phyloP scores from a whole-genome alignment of 2,888 invertebrate species.

The Dynastes hyllus region DNA sequence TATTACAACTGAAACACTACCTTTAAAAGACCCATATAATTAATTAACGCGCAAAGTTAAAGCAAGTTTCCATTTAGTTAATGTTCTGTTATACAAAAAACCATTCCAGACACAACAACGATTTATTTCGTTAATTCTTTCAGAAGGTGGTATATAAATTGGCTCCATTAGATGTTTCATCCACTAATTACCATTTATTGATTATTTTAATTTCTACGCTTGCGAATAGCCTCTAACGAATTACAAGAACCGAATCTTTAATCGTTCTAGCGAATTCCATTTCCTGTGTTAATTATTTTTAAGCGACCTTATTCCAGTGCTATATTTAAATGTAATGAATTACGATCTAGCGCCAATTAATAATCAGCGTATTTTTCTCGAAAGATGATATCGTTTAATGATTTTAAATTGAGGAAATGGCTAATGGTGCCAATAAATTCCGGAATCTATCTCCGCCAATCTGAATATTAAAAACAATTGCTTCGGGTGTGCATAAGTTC shows the following conservation, averaged over 20 bases:
- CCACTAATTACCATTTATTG: too few species aligned
- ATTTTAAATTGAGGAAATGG: slow-evolving; percentile 53
- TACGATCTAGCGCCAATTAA: not conserved
- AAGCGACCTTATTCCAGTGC: too few species aligned
- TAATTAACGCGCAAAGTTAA: too few species aligned
- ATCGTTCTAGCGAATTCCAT: slow-evolving; percentile 6
- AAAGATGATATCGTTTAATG: slow-evolving; percentile 48
- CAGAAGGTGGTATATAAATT: too few species aligned
- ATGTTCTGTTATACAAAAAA: too few species aligned
- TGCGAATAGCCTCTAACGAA: not conserved
- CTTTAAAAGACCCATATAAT: too few species aligned
- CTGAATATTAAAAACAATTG: slow-evolving; percentile 53
- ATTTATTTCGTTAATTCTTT: not conserved
- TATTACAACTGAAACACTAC: too few species aligned
- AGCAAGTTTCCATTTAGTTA: too few species aligned
- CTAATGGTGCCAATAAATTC: slow-evolving; percentile 51
- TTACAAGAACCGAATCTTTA: not conserved
- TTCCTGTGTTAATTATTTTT: slow-evolving; percentile 14
- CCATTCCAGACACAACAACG: too few species aligned
- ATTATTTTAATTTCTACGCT: too few species aligned
- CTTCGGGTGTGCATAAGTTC: slow-evolving; percentile 46
- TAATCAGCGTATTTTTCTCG: slow-evolving; percentile 23
- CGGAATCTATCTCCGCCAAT: slow-evolving; percentile 38
- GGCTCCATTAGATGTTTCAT: too few species aligned
- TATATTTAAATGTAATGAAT: not conserved